Conservation (phyloP, 1,140 invertebrate genomes). For the Sycobia sp. region DNA sequence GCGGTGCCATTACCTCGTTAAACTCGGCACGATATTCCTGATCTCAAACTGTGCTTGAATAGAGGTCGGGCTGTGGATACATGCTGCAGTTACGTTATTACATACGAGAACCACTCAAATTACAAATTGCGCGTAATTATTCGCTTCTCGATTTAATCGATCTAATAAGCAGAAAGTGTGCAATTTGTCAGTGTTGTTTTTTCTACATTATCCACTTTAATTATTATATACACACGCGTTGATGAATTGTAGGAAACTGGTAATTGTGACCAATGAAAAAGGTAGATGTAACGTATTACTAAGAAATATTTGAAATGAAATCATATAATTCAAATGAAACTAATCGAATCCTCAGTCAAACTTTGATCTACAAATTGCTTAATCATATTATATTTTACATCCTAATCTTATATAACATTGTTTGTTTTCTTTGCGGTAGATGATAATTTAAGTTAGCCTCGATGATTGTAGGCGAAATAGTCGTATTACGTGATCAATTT, state of each 20-base stretch:
- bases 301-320: no score
- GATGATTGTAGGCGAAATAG: no score
- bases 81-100: not conserved
- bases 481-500: no score
- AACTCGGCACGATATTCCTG: constrained; percentile 30
- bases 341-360: no score
- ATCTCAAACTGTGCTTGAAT: constrained; percentile 25
- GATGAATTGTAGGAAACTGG: not conserved
- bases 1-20: constrained; percentile 28
- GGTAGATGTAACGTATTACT: no score
- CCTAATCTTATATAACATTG: no score
- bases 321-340: no score
- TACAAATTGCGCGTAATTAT: constrained; percentile 25
- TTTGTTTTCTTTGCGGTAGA: no score
- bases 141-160: constrained; percentile 15
- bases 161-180: constrained; percentile 5
- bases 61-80: constrained; percentile 15
- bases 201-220: not conserved
- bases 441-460: no score
- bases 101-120: not conserved
- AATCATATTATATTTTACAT: no score
- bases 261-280: constrained; percentile 4
- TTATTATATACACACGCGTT: constrained; percentile 10
- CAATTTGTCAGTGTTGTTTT: not conserved
- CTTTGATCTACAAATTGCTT: no score